Evolutionary conservation across 2,113 vertebrate genomes (phyloP).

Genomic region (Apeltes quadracus): DNA sequence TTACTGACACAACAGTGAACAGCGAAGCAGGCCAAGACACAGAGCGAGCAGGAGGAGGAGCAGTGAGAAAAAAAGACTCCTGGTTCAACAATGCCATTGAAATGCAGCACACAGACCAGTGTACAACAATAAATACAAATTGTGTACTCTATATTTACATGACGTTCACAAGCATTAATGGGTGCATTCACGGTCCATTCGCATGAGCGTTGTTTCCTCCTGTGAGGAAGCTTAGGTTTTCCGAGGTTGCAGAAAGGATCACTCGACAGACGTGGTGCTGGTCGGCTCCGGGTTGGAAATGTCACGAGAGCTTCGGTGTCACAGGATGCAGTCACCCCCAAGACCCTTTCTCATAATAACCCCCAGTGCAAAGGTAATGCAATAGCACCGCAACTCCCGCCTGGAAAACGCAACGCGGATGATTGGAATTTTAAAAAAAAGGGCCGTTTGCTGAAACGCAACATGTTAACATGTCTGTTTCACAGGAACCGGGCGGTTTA

Average conservation of each 20-base stretch:
- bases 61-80: slow-evolving; percentile 56
- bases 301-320: slow-evolving; percentile 67
- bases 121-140: slow-evolving; percentile 15
- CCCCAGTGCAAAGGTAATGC: slow-evolving; percentile 71
- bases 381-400: slow-evolving; percentile 57
- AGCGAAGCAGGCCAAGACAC: slow-evolving; percentile 75
- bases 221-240: slow-evolving; percentile 65
- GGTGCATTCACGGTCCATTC: slow-evolving; percentile 13
- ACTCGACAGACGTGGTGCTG: slow-evolving; percentile 68
- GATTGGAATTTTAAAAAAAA: slow-evolving; percentile 69
- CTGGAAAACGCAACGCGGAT: slow-evolving; percentile 51
- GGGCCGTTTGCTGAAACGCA: slow-evolving; percentile 53
- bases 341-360: slow-evolving; percentile 74
- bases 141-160: slow-evolving; percentile 34
- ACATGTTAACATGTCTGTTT: slow-evolving; percentile 52
- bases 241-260: slow-evolving; percentile 55
- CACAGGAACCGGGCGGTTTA: slow-evolving; percentile 44
- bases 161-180: slow-evolving; percentile 14
- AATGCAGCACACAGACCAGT: slow-evolving; percentile 47
- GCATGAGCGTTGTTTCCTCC: slow-evolving; percentile 40
- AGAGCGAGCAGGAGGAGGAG: slow-evolving; percentile 44
- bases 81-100: slow-evolving; percentile 58
- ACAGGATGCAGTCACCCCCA: slow-evolving; percentile 48
- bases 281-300: slow-evolving; percentile 59
- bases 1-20: slow-evolving; percentile 86